Evolutionary conservation across 2,113 vertebrate genomes (phyloP).

Genomic region (Dasyprocta punctata): DNA sequence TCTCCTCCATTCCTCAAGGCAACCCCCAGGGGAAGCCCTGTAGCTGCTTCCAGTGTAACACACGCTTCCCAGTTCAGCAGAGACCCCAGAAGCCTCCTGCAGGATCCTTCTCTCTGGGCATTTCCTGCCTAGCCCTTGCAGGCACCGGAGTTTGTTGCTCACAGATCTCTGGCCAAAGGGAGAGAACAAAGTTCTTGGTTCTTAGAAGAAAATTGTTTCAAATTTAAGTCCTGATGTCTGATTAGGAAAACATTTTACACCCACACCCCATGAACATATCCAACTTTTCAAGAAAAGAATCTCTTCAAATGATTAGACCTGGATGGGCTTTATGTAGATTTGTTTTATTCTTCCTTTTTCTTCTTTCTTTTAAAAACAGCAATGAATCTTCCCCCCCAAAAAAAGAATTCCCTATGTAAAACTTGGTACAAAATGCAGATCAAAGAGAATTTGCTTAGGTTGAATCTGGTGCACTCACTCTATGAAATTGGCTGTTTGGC

Average conservation of each 20-base stretch:
- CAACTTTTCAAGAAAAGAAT: neutral
- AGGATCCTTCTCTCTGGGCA: neutral
- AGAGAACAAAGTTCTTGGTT: neutral
- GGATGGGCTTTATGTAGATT: neutral
- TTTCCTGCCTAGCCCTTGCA: neutral
- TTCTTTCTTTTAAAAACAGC: neutral
- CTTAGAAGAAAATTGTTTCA: neutral
- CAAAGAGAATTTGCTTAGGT: neutral
- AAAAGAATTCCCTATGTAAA: slow-evolving; percentile 39
- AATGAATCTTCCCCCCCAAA: no score
- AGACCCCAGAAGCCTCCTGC: no score
- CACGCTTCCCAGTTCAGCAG: neutral
- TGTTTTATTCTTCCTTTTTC: slow-evolving; percentile 18
- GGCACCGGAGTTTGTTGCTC: neutral
- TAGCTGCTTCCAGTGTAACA: neutral
- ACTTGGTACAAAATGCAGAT: neutral
- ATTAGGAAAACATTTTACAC: neutral
- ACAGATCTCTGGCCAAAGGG: neutral
- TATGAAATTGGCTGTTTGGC: neutral
- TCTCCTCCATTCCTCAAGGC: neutral
- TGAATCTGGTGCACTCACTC: neutral
- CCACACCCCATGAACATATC: neutral
- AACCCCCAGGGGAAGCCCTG: neutral
- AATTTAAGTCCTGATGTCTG: neutral
- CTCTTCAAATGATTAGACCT: neutral